Conservation (phyloP, 2,113 vertebrate genomes). For the Emydura subglobosa region DNA sequence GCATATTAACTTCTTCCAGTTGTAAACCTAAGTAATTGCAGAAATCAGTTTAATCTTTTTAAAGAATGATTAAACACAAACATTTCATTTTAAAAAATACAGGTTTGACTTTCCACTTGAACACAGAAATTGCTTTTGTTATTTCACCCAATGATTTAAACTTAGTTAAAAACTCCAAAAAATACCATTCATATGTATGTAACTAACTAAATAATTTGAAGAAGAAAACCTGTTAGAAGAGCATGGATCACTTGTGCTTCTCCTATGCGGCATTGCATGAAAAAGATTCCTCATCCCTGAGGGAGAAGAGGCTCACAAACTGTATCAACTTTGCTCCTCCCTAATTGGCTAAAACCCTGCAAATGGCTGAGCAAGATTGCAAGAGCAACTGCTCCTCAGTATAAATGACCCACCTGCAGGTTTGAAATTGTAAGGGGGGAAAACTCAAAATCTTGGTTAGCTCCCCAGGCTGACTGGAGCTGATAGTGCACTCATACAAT, state of each 20-base stretch:
- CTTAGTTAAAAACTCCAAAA: not conserved
- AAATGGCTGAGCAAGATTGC: not conserved
- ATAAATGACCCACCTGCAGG: not conserved
- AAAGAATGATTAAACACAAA: not conserved
- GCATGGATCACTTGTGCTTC: rapidly evolving
- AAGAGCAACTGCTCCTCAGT: not conserved
- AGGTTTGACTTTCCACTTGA: not conserved
- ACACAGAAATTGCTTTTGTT: not conserved
- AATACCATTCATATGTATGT: not conserved
- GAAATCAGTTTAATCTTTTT: not conserved
- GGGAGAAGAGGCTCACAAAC: not conserved
- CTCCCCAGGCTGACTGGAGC: not conserved
- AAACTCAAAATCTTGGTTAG: not conserved
- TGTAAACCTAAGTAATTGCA: not conserved
- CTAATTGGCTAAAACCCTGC: not conserved
- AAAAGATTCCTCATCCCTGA: not conserved
- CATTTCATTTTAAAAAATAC: not conserved
- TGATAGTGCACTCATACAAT: not conserved
- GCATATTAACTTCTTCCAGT: not conserved
- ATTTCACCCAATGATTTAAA: not conserved
- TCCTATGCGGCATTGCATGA: not conserved
- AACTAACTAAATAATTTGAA: not conserved
- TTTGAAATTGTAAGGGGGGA: not conserved
- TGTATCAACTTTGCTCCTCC: not conserved
- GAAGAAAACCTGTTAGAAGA: not conserved